Evolutionary conservation across 2,113 vertebrate species (phyloP).

Genomic region (Leptodactylus fuscus): DNA sequence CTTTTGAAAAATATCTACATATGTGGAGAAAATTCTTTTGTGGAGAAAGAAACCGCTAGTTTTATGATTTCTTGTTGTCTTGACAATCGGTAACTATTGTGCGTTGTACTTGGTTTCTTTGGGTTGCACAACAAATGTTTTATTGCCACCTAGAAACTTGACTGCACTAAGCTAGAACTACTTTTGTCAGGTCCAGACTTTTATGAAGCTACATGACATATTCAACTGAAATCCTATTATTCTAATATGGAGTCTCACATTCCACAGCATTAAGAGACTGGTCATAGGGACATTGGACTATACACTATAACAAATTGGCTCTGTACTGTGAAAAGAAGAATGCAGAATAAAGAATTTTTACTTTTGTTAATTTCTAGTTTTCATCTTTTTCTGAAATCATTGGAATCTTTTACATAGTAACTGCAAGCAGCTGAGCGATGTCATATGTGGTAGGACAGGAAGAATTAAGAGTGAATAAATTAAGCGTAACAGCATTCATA

Average conservation of each 20-base stretch:
- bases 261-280: neutral
- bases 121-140: neutral
- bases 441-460: neutral
- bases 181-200: neutral
- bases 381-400: conserved; percentile 25
- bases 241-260: neutral
- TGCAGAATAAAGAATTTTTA: neutral
- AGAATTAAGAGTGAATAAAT: neutral
- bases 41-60: too few species aligned
- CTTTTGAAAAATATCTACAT: too few species aligned
- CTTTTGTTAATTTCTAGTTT: conserved; percentile 30
- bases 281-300: neutral
- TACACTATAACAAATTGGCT: conserved; percentile 27
- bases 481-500: neutral
- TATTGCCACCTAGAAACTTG: neutral
- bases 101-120: neutral
- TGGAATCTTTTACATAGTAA: neutral
- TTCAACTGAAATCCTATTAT: neutral
- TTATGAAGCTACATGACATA: neutral
- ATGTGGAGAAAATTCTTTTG: too few species aligned
- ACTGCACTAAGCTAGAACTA: too few species aligned
- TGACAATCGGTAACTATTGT: too few species aligned
- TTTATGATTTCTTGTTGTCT: too few species aligned
- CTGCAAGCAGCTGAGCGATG: neutral
- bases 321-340: conserved; percentile 10